These are phyloP conservation scores for Thamnophis elegans DNA, from an alignment of 2,797 vertebrate species.

Conservation along the genomic window DNA sequence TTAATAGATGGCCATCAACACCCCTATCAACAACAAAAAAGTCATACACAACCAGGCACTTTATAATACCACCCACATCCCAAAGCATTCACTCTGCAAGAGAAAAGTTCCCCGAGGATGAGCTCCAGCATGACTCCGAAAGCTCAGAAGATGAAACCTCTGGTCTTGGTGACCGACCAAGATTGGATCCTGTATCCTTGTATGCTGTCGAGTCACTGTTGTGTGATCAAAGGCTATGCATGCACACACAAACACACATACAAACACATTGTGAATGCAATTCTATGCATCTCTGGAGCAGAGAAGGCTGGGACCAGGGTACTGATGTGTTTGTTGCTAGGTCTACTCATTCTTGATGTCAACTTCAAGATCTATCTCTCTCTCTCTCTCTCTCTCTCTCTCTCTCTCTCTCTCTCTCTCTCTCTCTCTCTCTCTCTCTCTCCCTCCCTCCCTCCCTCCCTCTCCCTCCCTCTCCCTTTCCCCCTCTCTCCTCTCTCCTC, in stretches of 20 bases:
- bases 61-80: too few species aligned
- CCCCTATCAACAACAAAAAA: too few species aligned
- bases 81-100: too few species aligned
- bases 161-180: background rate
- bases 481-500: too few species aligned
- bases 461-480: too few species aligned
- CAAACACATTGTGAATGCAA: background rate
- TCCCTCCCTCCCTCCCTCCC: too few species aligned
- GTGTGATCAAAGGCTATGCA: background rate
- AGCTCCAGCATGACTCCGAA: background rate
- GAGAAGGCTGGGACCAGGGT: background rate
- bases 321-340: background rate
- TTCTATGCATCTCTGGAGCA: background rate
- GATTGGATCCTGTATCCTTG: background rate
- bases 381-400: background rate
- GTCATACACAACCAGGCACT: too few species aligned
- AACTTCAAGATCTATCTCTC: background rate
- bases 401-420: too few species aligned
- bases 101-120: too few species aligned
- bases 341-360: background rate
- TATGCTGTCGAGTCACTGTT: background rate
- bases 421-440: too few species aligned
- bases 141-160: background rate
- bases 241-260: background rate
- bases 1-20: background rate